Evolutionary conservation across 2,113 vertebrate species (phyloP).

Genomic region (Halichoeres trimaculatus): DNA sequence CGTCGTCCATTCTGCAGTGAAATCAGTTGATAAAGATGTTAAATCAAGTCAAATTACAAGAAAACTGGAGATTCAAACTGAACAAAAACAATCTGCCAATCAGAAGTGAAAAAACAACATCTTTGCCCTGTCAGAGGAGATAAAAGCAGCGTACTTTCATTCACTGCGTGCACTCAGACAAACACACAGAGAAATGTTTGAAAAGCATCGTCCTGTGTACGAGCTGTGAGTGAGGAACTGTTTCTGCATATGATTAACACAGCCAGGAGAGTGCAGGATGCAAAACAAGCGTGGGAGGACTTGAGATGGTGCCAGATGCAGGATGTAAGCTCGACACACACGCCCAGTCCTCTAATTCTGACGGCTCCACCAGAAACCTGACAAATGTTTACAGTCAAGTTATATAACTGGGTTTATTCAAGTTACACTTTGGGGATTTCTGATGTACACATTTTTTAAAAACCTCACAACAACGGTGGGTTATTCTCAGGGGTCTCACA

Average conservation of each 20-base stretch:
- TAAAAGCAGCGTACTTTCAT: conserved; percentile 5
- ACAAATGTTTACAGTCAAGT: conserved; percentile 44
- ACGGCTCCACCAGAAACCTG: conserved; percentile 42
- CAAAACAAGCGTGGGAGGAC: conserved; percentile 74
- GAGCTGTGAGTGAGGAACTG: conserved; percentile 35
- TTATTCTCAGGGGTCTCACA: too few species aligned
- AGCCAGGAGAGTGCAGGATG: conserved; percentile 53
- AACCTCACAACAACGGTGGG: too few species aligned
- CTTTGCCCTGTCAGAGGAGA: background rate
- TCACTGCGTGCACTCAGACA: background rate
- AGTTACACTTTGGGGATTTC: background rate
- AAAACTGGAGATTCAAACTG: background rate
- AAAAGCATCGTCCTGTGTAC: conserved; percentile 18
- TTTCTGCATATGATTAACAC: conserved; percentile 64
- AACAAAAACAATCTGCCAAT: background rate
- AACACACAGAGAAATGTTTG: conserved; percentile 9
- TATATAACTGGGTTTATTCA: conserved; percentile 18
- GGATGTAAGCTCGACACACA: conserved; percentile 58
- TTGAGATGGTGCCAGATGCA: conserved; percentile 58
- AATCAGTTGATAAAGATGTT: conserved; percentile 20
- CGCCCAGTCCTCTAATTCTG: conserved; percentile 51
- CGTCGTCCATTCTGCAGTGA: conserved; percentile 92
- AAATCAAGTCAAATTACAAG: conserved; percentile 8
- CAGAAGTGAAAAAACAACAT: background rate
- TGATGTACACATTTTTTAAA: background rate